Evolutionary conservation across 2,888 invertebrate genomes (phyloP).

Genomic region (Pristionchus exspectatus): DNA sequence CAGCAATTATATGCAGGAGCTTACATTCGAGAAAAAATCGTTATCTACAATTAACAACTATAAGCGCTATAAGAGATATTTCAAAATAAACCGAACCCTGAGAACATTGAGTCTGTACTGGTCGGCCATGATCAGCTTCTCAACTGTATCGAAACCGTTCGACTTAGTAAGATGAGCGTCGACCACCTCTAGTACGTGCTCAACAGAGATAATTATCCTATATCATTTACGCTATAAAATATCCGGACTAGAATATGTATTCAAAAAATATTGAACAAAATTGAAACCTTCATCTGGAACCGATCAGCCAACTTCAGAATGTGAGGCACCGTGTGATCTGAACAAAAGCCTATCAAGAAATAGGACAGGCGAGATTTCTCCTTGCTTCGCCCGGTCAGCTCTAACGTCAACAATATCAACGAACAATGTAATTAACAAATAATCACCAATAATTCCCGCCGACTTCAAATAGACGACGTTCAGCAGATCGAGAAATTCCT

Average conservation of each 20-base stretch:
- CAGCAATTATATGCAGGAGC: neutral
- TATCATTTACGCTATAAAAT: too few relatives aligned
- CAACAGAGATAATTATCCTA: neutral
- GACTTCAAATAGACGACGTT: neutral
- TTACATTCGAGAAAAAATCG: neutral
- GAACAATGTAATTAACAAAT: neutral
- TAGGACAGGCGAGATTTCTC: too few relatives aligned
- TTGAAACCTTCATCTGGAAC: neutral
- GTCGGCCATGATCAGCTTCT: neutral
- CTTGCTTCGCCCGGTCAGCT: too few relatives aligned
- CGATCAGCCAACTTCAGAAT: neutral
- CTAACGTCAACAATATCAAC: too few relatives aligned
- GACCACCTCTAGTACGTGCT: neutral
- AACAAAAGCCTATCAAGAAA: too few relatives aligned
- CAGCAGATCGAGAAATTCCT: neutral
- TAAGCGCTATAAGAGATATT: neutral
- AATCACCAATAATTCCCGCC: neutral
- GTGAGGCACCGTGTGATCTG: neutral
- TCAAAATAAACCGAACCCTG: neutral
- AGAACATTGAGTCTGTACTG: neutral
- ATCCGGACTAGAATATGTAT: neutral
- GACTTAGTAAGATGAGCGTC: neutral
- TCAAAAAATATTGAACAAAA: neutral
- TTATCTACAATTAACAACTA: neutral
- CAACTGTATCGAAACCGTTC: neutral